Base-by-base conservation (phyloP, 2,888 invertebrate genomes). In the Creontiades dilutus region DNA sequence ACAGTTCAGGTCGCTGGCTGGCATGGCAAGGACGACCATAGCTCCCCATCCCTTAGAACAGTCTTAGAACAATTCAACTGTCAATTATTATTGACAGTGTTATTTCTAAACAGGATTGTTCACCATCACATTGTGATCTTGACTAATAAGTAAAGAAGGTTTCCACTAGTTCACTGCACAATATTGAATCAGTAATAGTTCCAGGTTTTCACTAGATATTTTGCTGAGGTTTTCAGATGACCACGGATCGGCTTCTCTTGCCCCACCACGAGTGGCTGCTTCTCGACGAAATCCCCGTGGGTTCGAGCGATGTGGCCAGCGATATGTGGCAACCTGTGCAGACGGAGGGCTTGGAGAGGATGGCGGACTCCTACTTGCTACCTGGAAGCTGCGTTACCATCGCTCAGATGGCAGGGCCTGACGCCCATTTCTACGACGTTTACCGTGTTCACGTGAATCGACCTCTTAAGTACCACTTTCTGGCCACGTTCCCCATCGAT, bases 241-340 rank as follows among this genome's bases (percentile, higher is more conserved):
- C 90, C 14, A 87, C 52, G 11, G 90, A 87, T 14, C 90, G 87
- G 16, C 47, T 84, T 11, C 47, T 90, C 13, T 78, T 85, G 11
- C 78, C 90, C 5, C 90, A 88, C 68, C 90, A 90, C 61, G 90
- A 90, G 57, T 91, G 91, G 91, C 80, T 91, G 27, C 47, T 91
- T 11, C 14, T 91, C 61, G 90, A 91, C 47, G 82, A 91, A 5
- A 46, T 48, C 37, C 85, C 61, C 16, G 82, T 55, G 7, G 86
- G 19, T 52, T n/a, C 55, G 0, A n/a, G 19, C 14, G 23, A 55
- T 19, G 13, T 28, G 14, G 48, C 9, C 23, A 16, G 14, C 1
- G 48, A 47, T 12, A 27, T 19, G 52, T 13, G 19, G 19, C 13
- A 16, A 13, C 88, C 55, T 9, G 76, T 80, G 14, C 37, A 76